Base-by-base conservation (phyloP, 2,113 vertebrate genomes). In the Larimichthys crocea region DNA sequence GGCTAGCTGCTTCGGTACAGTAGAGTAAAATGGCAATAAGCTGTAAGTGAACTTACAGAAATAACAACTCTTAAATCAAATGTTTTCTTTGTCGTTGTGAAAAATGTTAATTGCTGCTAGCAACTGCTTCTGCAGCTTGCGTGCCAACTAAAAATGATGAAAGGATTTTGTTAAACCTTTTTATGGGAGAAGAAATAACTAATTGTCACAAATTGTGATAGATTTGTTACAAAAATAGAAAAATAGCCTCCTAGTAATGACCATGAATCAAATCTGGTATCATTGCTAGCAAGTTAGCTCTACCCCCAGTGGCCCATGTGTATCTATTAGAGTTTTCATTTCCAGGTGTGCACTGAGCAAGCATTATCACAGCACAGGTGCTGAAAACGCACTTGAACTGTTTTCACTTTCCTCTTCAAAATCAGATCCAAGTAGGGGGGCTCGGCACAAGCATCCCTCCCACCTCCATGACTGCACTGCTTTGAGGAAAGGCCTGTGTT, bases 401-500 rank as follows among this genome's bases (percentile, higher is more conserved):
- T 50, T 79, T 76, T 83, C 16, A 2, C 48, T 76, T 85, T 72
- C 59, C 62, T 65, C 65, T 63, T 80, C 50, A 20, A 67, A 64
- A 83, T 85, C 55, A 64, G 55, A 81, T 79, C 83, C 31, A 42
- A 59, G 57, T 11, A 64, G 76, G 71, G 71, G 82, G 78, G n/a
- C 66, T 83, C 73, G 59, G 81, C 82, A 73, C 55, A 19, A 50
- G 81, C 49, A 5, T 72, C 74, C 85, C 86, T 80, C 87, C 66
- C 84, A 66, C 83, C 84, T 81, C 74, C 46, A 3, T 63, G 77
- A 82, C 86, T 81, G 74, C 63, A 82, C 80, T 79, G 87, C 86
- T 87, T 86, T 85, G 19, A 44, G 61, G 63, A 77, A 74, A 76
- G 85, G 83, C 74, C 78, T 85, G 66, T 52, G 84, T 90, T 91